Evolutionary conservation across 2,113 vertebrate species (phyloP).

Genomic region (Chionodraco myersi): DNA sequence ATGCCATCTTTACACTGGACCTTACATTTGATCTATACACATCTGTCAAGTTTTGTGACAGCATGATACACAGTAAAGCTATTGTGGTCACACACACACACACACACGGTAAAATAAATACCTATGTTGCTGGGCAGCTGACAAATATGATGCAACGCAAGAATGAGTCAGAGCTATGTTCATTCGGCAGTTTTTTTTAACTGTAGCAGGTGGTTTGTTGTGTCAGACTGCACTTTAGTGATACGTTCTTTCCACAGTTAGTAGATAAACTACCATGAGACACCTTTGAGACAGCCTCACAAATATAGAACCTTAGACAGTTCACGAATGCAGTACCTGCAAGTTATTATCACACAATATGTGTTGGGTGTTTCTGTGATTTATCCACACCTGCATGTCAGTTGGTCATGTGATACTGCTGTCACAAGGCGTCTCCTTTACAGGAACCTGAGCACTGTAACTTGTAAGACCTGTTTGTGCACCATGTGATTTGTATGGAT

Average conservation of each 20-base stretch:
- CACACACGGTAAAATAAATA: no score
- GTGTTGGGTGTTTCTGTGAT: not conserved
- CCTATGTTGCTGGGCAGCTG: no score
- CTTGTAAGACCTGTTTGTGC: conserved; percentile 30
- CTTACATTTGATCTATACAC: no score
- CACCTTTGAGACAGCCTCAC: not conserved
- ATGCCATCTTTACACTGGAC: no score
- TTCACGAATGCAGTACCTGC: not conserved
- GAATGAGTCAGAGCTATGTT: not conserved
- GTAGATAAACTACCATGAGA: not conserved
- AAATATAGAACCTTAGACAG: not conserved
- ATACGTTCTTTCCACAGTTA: not conserved
- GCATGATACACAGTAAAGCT: no score
- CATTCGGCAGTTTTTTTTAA: not conserved
- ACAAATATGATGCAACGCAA: not conserved
- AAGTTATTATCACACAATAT: not conserved
- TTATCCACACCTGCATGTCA: not conserved
- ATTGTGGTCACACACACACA: no score
- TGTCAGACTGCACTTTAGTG: not conserved
- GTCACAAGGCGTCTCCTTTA: not conserved
- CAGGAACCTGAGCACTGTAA: conserved; percentile 6
- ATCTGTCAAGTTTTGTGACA: no score
- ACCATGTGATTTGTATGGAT: conserved; percentile 50
- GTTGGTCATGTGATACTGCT: not conserved
- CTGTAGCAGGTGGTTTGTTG: no score